Percentiles rank a stretch among this genome's conserved stretches.
Conservation (phyloP, 2,113 vertebrate species). For the Rallus limicola region DNA sequence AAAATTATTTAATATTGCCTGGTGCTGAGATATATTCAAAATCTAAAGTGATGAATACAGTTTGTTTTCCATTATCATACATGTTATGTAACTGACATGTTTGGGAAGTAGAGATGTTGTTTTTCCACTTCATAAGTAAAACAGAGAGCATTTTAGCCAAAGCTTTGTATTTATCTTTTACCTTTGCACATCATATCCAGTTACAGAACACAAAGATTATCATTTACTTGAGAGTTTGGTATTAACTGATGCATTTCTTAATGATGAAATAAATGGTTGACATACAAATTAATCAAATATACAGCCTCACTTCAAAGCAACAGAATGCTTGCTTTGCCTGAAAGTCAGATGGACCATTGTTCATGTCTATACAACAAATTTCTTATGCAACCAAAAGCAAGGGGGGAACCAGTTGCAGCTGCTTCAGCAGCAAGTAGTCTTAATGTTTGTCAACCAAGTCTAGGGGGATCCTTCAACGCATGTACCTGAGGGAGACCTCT, state of each 20-base stretch:
- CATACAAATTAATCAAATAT: not conserved
- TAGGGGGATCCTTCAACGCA: not conserved
- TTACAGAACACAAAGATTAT: not conserved
- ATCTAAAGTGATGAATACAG: not conserved
- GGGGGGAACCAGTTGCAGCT: not conserved
- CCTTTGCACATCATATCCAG: not conserved
- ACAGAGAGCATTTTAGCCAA: not conserved
- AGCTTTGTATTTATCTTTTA: not conserved
- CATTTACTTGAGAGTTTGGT: not conserved
- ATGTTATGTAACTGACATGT: not conserved
- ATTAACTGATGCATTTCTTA: slow-evolving; percentile 29
- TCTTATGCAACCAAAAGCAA: accelerated
- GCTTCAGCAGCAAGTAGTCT: not conserved
- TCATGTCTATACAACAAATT: not conserved
- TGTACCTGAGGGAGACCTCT: not conserved
- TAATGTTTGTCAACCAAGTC: not conserved
- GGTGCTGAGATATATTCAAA: not conserved
- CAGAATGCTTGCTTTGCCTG: not conserved
- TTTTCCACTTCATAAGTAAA: not conserved
- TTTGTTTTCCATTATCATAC: not conserved
- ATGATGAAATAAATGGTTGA: slow-evolving; percentile 14
- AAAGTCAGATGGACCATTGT: not conserved
- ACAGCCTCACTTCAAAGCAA: not conserved
- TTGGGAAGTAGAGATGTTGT: not conserved
- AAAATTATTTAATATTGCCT: not conserved